Conservation (phyloP, 2,888 invertebrate species). For the Mythimna ferrago region DNA sequence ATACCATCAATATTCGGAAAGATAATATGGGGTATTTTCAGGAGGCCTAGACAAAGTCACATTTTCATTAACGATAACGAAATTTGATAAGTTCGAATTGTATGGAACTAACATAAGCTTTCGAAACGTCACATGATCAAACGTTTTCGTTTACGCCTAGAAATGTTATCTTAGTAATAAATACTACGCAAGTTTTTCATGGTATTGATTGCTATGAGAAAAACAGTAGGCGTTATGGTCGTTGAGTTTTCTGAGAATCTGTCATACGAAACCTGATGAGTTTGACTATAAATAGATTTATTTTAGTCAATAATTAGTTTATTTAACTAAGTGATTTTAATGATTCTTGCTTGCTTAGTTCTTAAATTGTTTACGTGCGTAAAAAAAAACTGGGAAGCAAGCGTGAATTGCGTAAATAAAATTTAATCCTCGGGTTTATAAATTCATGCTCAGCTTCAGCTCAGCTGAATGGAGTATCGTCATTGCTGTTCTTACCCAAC, state of each 20-base stretch:
- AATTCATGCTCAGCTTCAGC: constrained; percentile 8
- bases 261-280: background rate
- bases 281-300: background rate
- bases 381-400: background rate
- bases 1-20: background rate
- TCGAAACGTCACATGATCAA: no score
- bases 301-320: constrained; percentile 11
- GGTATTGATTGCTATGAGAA: constrained; percentile 20
- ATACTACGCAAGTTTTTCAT: background rate
- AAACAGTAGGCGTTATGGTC: constrained; percentile 31
- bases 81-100: no score
- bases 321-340: background rate
- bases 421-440: constrained; percentile 24
- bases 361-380: constrained; percentile 4
- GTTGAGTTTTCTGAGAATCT: background rate
- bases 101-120: no score
- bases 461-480: background rate
- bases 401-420: constrained; percentile 7
- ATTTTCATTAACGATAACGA: background rate
- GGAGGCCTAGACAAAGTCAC: background rate
- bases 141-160: constrained; percentile 4
- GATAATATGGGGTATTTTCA: constrained; percentile 8
- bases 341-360: background rate
- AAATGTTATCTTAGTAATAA: constrained; percentile 10
- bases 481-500: background rate